Evolutionary conservation across 2,113 vertebrate species (phyloP).

Genomic region (Holacanthus passer): DNA sequence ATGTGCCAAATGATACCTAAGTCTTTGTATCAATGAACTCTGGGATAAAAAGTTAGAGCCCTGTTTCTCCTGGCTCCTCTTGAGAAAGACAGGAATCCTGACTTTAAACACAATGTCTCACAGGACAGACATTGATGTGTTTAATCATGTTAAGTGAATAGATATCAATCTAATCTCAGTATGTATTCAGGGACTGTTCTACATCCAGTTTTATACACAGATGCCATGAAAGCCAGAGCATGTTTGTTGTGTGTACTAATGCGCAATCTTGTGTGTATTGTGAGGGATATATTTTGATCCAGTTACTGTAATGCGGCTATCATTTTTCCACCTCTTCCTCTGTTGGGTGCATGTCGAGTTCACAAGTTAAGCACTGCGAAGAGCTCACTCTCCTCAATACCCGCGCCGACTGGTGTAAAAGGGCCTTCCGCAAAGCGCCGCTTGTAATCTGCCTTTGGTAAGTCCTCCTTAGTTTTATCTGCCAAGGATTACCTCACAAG

Average conservation of each 20-base stretch:
- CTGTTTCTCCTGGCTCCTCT: too few relatives aligned
- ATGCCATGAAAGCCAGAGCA: neutral
- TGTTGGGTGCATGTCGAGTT: slow-evolving; percentile 78
- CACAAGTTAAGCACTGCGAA: slow-evolving; percentile 84
- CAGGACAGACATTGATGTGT: neutral
- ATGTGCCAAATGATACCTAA: neutral
- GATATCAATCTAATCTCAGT: slow-evolving; percentile 1
- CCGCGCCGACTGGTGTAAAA: slow-evolving; percentile 80
- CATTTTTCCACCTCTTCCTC: slow-evolving; percentile 76
- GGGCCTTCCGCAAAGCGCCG: slow-evolving; percentile 82
- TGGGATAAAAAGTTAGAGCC: neutral
- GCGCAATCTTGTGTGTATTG: slow-evolving; percentile 46
- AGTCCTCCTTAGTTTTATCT: slow-evolving; percentile 87
- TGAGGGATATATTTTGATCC: slow-evolving; percentile 72
- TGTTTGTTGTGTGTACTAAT: slow-evolving; percentile 33
- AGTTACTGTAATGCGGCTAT: slow-evolving; percentile 79
- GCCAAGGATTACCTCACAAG: slow-evolving; percentile 85
- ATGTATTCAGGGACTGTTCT: neutral
- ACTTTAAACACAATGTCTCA: neutral
- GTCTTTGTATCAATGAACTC: neutral
- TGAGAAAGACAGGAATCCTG: neutral
- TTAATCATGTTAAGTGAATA: slow-evolving; percentile 6
- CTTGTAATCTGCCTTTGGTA: slow-evolving; percentile 87
- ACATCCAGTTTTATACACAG: slow-evolving; percentile 34
- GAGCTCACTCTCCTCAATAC: slow-evolving; percentile 81